Evolutionary conservation across 2,797 vertebrate genomes (phyloP), one percentile per base, ranked within the genome.

Genomic region (Erithacus rubecula): DNA sequence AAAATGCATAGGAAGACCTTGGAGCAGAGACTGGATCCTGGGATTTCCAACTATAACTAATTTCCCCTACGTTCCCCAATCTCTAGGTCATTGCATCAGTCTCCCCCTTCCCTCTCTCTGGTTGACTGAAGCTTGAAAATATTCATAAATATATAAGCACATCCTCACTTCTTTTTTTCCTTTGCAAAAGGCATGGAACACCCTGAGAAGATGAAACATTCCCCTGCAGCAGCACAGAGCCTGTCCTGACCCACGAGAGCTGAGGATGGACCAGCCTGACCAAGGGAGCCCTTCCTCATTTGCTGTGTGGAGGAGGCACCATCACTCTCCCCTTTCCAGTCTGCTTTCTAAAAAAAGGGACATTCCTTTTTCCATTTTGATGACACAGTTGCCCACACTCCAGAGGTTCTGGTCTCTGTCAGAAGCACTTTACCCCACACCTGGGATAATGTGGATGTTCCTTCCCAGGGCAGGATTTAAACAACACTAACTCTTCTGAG

Each of bases 1-100:
- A 89, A 94, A 88, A 94, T 67, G 77, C 87, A 92, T 21, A 72
- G 51, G 34, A 44, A 76, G 47, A 46, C 67, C 65, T 93, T 67
- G 67, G 59, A 93, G 74, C 23, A 29, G 67, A 68, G 58, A 52
- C 51, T 70, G 49, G 46, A 68, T 64, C 49, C 69, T 72, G 69
- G 39, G 55, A 91, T 67, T 90, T 58, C 69, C 70, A 47, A 15
- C 20, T 77, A 9, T 36, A 80, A 83, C 68, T 63, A n/a, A 89
- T 46, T 91, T 71, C 37, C 41, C 12, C 8, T 14, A 53, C 68
- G 15, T 68, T 81, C 22, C 46, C 12, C 55, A 67, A 0, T 63
- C 65, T 62, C 67, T 46, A 72, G 70, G 47, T 26, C 59, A 37
- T 2, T 7, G 43, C 4, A 9, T 47, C 51, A 78, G 65, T 21